Evolutionary conservation across 2,797 vertebrate species (phyloP).

Genomic region (Bradypus variegatus): DNA sequence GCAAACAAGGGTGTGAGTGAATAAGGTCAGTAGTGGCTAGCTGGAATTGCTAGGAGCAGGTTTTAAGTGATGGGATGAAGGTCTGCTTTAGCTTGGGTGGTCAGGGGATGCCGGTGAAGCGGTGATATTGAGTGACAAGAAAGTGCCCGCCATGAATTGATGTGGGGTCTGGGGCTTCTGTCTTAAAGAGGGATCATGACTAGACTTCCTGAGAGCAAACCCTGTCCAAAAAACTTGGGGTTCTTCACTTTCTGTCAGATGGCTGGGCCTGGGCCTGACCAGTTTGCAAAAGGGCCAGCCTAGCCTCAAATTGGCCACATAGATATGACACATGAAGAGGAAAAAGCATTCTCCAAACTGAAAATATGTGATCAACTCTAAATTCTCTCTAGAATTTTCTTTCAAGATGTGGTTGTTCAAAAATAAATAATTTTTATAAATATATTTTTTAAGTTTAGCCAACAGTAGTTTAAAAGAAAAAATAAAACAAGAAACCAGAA

Average conservation of each 20-base stretch:
- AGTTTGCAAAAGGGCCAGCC: not conserved
- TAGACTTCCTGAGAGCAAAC: no score
- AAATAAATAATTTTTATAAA: not conserved
- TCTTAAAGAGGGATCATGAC: not conserved
- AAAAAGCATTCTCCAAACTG: not conserved
- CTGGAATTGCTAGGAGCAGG: not conserved
- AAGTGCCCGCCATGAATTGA: not conserved
- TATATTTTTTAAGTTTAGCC: not conserved
- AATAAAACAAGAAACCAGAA: not conserved
- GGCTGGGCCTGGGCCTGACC: not conserved
- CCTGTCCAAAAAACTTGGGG: not conserved
- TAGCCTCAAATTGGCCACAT: not conserved
- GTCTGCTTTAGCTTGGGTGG: accelerated
- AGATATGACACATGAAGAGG: not conserved
- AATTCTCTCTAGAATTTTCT: not conserved
- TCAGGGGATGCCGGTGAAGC: not conserved
- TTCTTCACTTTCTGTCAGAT: not conserved
- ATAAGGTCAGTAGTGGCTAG: not conserved
- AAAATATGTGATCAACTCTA: not conserved
- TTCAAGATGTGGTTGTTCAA: not conserved
- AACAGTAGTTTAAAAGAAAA: not conserved
- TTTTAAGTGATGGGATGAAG: not conserved
- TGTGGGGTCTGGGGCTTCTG: not conserved
- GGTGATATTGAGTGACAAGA: not conserved
- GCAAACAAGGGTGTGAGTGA: not conserved